A percentile compares a stretch with the other conserved stretches of the same genome.
Conservation (phyloP, 2,113 vertebrate genomes). For the Perognathus longimembris region DNA sequence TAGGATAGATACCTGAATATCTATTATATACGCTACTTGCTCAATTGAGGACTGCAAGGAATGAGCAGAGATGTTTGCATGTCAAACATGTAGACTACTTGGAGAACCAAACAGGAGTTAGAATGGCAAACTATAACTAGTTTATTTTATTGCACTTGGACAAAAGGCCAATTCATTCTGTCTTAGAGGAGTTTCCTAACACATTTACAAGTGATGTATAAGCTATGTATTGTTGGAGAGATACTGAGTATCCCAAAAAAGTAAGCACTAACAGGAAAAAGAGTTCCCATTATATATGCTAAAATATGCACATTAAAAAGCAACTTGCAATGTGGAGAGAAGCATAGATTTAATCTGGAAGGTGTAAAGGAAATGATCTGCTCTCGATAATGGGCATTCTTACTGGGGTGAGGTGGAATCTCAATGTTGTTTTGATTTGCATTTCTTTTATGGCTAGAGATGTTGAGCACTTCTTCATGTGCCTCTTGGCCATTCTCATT, state of each 20-base stretch:
- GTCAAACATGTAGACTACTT: not conserved
- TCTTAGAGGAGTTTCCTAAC: not conserved
- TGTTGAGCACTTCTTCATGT: too few relatives aligned
- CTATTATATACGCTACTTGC: slow-evolving; percentile 24
- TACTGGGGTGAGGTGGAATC: too few relatives aligned
- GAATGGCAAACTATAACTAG: not conserved
- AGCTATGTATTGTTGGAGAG: not conserved
- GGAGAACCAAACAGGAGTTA: not conserved
- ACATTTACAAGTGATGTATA: not conserved
- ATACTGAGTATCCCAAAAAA: not conserved
- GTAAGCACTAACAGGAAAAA: not conserved
- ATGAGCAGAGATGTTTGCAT: not conserved
- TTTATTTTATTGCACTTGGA: not conserved
- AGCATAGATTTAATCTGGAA: not conserved
- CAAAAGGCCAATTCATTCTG: not conserved
- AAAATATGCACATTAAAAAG: not conserved
- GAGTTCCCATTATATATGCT: not conserved
- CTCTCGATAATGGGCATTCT: too few relatives aligned
- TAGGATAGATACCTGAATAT: not conserved
- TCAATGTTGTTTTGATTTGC: too few relatives aligned
- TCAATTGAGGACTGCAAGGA: not conserved
- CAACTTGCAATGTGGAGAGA: not conserved
- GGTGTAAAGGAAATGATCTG: not conserved
- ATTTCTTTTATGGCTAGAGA: too few relatives aligned
- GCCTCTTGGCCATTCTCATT: too few relatives aligned